Evolutionary conservation across 2,888 invertebrate genomes (phyloP), one percentile per base, ranked within the genome.

Genomic region (Serrognathus titanus): DNA sequence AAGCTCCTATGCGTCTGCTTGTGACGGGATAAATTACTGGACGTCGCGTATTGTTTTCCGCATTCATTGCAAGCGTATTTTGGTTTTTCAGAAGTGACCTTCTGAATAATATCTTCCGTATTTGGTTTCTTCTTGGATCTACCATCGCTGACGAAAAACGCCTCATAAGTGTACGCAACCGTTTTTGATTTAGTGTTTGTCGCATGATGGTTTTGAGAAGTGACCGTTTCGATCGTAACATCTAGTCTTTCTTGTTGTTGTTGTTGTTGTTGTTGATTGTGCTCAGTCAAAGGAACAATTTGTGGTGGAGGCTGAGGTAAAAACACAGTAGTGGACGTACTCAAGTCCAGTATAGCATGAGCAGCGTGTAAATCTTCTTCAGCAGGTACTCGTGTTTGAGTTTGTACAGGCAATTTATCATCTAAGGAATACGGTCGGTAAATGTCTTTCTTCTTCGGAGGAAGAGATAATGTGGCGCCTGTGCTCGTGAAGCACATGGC

Each of bases 1-100:
- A 97, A 83, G 70, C 94, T 93, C 48, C 94, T 85, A 75, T 95
- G 94, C 1, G 94, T 95, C 78, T 94, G 94, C 77, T 93, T 93
- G 80, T 94, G 93, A 54, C 93, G 83, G 43, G 92, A 92, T 48
- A 95, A 82, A 75, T 94, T 95, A 66, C 91, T 92, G 6, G 92
- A 92, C 0, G 94, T 95, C 43, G 94, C 94, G 75, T 95, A 95
- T 71, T 91, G 88, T 71, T 94, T 93, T 54, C 94, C 94, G 74
- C 95, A 95, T 69, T 94, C 92, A 60, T 85, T 85, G 79, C 95
- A 95, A 12, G 88, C 84, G 78, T 92, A 94, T 60, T 76, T 77
- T 4, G 76, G 75, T 61, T 76, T 77, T 7, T 76, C 76, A 45
- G 55, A 51, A 35, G 53, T 60, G 2, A 48, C 45, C 37, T 55